Evolutionary conservation across 2,888 invertebrate species (phyloP).

Genomic region (Peribatodes rhomboidaria): DNA sequence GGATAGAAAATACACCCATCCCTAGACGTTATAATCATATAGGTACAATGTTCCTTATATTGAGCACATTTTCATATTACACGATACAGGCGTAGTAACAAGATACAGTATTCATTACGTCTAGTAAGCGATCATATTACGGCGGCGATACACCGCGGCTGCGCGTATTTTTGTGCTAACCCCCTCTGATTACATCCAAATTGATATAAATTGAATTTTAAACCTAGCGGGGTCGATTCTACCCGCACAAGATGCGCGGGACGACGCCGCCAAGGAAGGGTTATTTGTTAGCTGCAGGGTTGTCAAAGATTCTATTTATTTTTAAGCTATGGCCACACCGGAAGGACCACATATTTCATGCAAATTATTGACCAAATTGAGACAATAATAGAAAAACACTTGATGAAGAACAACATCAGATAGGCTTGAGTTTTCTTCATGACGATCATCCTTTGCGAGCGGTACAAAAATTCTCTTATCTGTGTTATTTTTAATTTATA

Average conservation of each 20-base stretch:
- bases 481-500: too few relatives aligned
- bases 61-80: slow-evolving; percentile 15
- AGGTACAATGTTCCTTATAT: not conserved
- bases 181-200: slow-evolving; percentile 83
- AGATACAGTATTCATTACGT: slow-evolving; percentile 41
- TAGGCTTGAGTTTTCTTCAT: too few relatives aligned
- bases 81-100: slow-evolving; percentile 20
- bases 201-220: slow-evolving; percentile 86
- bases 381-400: too few relatives aligned
- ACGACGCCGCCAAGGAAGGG: slow-evolving; percentile 65
- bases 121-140: slow-evolving; percentile 70
- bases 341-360: too few relatives aligned
- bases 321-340: not conserved
- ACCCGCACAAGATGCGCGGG: slow-evolving; percentile 61
- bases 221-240: slow-evolving; percentile 74
- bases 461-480: too few relatives aligned
- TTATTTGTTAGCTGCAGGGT: slow-evolving; percentile 72
- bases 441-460: too few relatives aligned
- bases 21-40: not conserved
- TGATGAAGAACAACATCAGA: too few relatives aligned
- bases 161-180: slow-evolving; percentile 79
- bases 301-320: slow-evolving; percentile 48
- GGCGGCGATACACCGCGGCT: slow-evolving; percentile 64
- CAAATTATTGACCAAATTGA: too few relatives aligned
- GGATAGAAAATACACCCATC: too few relatives aligned